Conservation (phyloP, 2,113 vertebrate genomes). For the Pangasianodon gigas region DNA sequence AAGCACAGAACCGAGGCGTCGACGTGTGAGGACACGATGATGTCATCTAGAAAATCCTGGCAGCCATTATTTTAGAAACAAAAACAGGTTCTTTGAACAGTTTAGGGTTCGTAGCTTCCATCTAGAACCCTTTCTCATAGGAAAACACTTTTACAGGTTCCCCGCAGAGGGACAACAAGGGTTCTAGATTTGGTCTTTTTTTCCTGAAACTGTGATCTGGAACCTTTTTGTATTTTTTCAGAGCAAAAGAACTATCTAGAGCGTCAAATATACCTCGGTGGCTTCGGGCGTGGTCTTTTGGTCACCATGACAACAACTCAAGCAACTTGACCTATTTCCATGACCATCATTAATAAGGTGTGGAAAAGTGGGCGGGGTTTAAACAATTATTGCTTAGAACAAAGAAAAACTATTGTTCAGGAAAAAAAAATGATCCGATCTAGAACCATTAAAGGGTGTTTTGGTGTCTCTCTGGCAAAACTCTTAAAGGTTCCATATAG, state of each 20-base stretch:
- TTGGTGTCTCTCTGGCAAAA: no score
- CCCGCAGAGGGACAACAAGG: neutral
- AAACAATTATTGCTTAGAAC: neutral
- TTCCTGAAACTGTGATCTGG: neutral
- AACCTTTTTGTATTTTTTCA: neutral
- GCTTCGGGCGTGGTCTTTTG: neutral
- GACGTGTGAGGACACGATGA: neutral
- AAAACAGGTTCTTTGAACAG: no score
- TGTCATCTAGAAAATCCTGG: neutral
- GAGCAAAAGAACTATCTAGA: no score
- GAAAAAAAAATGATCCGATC: neutral
- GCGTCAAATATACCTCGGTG: neutral
- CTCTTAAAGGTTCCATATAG: no score
- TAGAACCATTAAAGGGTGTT: no score
- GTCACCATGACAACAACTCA: neutral
- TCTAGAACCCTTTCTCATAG: neutral
- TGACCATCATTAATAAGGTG: neutral
- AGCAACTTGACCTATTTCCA: neutral
- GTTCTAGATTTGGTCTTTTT: neutral
- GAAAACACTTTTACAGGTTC: neutral
- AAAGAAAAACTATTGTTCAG: no score
- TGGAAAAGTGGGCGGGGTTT: neutral
- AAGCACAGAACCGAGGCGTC: neutral
- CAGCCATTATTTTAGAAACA: neutral
- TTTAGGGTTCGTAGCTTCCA: neutral